These are phyloP conservation scores for Ernsta delagoae DNA, from an alignment of 2,888 invertebrate species.

Conservation along the genomic window DNA sequence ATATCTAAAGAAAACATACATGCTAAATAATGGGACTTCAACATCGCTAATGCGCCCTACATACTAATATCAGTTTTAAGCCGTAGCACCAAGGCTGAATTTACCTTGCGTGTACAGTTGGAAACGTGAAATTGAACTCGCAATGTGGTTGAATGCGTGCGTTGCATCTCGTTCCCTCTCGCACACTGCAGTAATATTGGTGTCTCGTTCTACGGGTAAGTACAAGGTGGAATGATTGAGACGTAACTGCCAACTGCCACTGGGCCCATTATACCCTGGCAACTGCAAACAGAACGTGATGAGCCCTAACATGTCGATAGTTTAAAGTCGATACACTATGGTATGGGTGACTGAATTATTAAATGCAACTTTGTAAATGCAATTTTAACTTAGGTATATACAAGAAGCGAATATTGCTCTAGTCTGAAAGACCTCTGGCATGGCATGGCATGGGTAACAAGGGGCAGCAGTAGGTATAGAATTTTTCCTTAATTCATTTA, in stretches of 20 bases:
- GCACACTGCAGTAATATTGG: constrained; percentile 14
- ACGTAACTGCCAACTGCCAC: constrained; percentile 83
- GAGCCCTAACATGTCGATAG: constrained; percentile 39
- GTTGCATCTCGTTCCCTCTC: constrained; percentile 53
- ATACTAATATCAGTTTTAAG: constrained; percentile 48
- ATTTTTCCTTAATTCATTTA: too few relatives aligned
- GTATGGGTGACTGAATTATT: too few relatives aligned
- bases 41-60: constrained; percentile 47
- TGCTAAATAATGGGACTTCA: constrained; percentile 76
- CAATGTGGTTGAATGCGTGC: constrained; percentile 68
- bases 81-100: neutral
- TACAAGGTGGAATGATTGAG: constrained; percentile 83
- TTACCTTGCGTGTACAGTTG: neutral
- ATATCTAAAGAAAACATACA: constrained; percentile 85
- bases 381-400: too few relatives aligned
- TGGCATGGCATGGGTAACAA: too few relatives aligned
- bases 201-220: constrained; percentile 66
- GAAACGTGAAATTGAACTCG: constrained; percentile 66
- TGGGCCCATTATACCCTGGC: constrained; percentile 79
- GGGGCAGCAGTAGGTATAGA: too few relatives aligned
- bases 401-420: too few relatives aligned
- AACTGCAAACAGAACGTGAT: constrained; percentile 68
- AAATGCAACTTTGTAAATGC: too few relatives aligned
- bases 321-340: neutral
- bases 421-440: too few relatives aligned